Evolutionary conservation across 2,888 invertebrate genomes (phyloP), one percentile per base, ranked within the genome.

Genomic region (Choreutis nemorana): DNA sequence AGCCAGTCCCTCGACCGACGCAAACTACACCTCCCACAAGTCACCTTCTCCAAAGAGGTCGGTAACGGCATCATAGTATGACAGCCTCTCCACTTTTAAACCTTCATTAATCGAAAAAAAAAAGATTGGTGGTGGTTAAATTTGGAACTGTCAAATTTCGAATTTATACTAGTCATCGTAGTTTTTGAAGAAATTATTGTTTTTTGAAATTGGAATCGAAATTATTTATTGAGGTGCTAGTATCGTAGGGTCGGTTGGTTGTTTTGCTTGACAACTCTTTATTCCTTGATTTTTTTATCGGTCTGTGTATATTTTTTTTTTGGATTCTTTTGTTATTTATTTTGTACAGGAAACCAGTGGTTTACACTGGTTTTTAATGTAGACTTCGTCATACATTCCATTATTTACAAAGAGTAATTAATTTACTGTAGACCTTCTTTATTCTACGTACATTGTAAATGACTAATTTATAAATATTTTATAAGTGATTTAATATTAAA

Each of bases 11-110:
- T 81, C 11, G 84, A 85, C 51, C 64, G 84, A 49, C 81, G 86
- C 62, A 84, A 87, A 50, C 78, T 89, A 12, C 84, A 89, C 48
- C 72, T 90, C 48, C 89, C 90, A 11, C 90, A 90, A 79, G 90
- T 93, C 59, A 90, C 92, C 29, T 92, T 92, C 75, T 91, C 87
- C 58, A 88, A 90, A 65, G 92, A 93, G 92, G 92, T 93, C 85
- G 91, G 92, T 89, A 88, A 85, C 50, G 91, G 91, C 37, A 89
- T 92, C 50, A 85, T 92, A 51, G 91, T 92, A 48, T 91, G 78
- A 81, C 8, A 18, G 18, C 8, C 8, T 34, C 34, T 50, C 45
- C 41, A 37, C n/a, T n/a, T n/a, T n/a, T n/a, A n/a, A n/a, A n/a
- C n/a, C n/a, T n/a, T n/a, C n/a, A n/a, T n/a, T n/a, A n/a, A n/a